Conservation (phyloP, 2,113 vertebrate genomes). For the Eulemur macaco region DNA sequence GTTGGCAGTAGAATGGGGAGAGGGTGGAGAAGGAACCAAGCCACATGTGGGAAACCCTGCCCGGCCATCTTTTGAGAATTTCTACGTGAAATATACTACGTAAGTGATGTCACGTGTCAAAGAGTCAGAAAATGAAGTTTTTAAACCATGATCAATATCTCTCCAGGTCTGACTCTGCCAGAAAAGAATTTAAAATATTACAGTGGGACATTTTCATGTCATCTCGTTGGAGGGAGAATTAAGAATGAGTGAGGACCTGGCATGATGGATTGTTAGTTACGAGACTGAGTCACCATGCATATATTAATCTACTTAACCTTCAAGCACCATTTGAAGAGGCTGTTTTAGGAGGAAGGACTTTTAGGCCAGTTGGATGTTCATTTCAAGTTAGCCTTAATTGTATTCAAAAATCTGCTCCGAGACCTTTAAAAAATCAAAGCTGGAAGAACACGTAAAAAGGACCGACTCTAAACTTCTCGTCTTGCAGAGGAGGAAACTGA, state of each 20-base stretch:
- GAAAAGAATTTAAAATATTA: conserved; percentile 13
- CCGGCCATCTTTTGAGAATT: not conserved
- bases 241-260: conserved; percentile 13
- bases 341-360: not conserved
- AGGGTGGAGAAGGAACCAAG: not conserved
- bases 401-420: conserved; percentile 34
- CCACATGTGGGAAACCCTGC: not conserved
- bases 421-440: conserved; percentile 24
- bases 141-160: conserved; percentile 10
- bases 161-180: conserved; percentile 21
- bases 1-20: not conserved
- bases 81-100: not conserved
- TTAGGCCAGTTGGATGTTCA: not conserved
- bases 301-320: conserved; percentile 33
- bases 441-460: not conserved
- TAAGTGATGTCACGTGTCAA: not conserved
- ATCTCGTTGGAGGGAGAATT: conserved; percentile 18
- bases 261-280: not conserved
- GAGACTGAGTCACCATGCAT: not conserved
- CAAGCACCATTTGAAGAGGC: not conserved
- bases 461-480: not conserved
- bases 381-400: not conserved
- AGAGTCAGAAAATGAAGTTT: not conserved
- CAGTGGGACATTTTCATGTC: conserved; percentile 24
- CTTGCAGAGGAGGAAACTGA: not conserved